phyloP scores from a whole-genome alignment of 2,888 invertebrate species.

The Leucoptera coffeella region DNA sequence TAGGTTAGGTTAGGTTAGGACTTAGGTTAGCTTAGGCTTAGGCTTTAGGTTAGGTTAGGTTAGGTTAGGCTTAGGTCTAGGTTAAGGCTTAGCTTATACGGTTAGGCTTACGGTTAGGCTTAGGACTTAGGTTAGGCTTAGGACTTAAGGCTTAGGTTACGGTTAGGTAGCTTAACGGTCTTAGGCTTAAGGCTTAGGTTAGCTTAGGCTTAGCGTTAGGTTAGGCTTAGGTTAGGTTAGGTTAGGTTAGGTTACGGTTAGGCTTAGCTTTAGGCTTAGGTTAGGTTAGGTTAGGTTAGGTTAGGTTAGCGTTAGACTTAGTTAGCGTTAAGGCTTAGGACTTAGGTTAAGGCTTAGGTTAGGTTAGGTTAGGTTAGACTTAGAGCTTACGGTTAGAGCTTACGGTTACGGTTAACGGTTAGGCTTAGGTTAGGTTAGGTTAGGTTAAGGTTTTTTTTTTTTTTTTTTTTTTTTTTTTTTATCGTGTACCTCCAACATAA shows the following conservation, averaged over 20 bases:
- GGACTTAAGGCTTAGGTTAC: slow-evolving; percentile 4
- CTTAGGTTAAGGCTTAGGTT: too few species aligned
- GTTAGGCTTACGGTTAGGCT: too few species aligned
- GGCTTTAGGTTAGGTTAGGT: slow-evolving; percentile 4
- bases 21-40: slow-evolving; percentile 3
- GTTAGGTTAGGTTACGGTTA: too few species aligned
- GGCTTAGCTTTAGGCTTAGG: slow-evolving; percentile 3
- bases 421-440: slow-evolving; percentile 5
- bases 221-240: slow-evolving; percentile 3
- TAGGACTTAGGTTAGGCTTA: slow-evolving; percentile 4
- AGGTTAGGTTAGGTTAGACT: slow-evolving; percentile 5
- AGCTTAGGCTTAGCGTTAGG: too few species aligned
- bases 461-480: too few species aligned
- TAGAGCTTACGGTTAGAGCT: too few species aligned
- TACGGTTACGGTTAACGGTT: slow-evolving; percentile 5
- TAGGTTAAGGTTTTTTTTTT: too few species aligned
- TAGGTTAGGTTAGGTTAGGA: slow-evolving; percentile 3
- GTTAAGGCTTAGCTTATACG: too few species aligned
- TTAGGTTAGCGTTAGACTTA: too few species aligned
- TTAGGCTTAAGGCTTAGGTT: too few species aligned
- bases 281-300: slow-evolving; percentile 5
- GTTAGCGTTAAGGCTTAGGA: too few species aligned
- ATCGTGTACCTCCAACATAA: too few species aligned
- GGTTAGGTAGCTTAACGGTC: slow-evolving; percentile 3
- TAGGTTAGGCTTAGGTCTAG: slow-evolving; percentile 3